These are phyloP conservation scores for Bufo bufo DNA, from an alignment of 2,113 vertebrate species.

Conservation along the genomic window DNA sequence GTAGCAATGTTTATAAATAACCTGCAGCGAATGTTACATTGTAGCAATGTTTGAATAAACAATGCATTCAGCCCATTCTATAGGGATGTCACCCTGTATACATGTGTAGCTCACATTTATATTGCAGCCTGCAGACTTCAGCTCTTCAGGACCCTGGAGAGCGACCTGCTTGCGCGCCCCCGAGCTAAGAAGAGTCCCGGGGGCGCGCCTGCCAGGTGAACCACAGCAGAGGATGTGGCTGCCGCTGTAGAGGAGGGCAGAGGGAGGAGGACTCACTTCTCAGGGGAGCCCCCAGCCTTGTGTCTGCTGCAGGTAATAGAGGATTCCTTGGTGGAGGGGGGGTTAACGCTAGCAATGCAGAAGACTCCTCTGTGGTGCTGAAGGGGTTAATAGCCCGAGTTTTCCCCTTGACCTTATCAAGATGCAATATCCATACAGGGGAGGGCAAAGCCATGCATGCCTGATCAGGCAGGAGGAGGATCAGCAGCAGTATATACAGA, in stretches of 20 bases:
- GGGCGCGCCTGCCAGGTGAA: neutral
- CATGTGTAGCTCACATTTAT: no score
- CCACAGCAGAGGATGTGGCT: neutral
- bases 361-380: neutral
- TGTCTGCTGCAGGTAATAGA: conserved; percentile 60
- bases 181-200: neutral
- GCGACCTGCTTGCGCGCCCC: neutral
- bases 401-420: conserved; percentile 43
- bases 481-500: neutral
- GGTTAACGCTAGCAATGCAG: neutral
- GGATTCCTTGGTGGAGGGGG: conserved; percentile 22
- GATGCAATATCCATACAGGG: conserved; percentile 28
- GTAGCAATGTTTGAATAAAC: no score
- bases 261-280: conserved; percentile 27
- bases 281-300: conserved; percentile 62
- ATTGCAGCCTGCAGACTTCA: neutral
- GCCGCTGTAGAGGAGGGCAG: neutral
- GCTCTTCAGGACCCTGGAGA: conserved; percentile 49
- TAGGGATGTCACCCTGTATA: no score
- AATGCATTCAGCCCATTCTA: no score
- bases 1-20: no score
- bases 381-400: conserved; percentile 31
- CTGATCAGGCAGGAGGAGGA: conserved; percentile 30
- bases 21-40: no score
- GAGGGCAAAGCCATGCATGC: neutral